A percentile compares a stretch with the other conserved stretches of the same genome.
These are phyloP conservation scores for Philopotamus ludificatus DNA, from an alignment of 1,140 invertebrate genomes.

Conservation along the genomic window DNA sequence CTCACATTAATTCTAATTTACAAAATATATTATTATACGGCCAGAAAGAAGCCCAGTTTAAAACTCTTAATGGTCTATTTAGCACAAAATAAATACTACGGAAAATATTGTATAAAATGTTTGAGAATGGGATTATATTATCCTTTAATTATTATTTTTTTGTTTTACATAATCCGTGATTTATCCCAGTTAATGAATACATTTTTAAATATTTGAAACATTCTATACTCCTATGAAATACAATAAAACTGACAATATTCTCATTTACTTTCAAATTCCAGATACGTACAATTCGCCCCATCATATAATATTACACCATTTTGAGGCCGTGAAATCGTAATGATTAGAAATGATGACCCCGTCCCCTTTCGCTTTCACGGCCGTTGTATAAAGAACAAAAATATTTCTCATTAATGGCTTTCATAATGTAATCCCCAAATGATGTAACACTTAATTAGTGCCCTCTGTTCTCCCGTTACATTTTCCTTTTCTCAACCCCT, in stretches of 20 bases:
- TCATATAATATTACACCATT: background rate
- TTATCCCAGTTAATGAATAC: too few species aligned
- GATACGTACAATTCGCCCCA: background rate
- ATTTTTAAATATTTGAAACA: too few species aligned
- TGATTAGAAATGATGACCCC: background rate
- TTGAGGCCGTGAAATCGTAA: background rate
- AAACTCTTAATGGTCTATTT: conserved; percentile 9
- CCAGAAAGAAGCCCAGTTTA: conserved; percentile 23
- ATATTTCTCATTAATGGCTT: conserved; percentile 16
- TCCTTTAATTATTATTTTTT: too few species aligned
- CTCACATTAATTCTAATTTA: conserved; percentile 39
- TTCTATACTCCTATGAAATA: too few species aligned
- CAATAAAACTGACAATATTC: too few species aligned
- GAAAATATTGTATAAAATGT: too few species aligned
- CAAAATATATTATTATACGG: conserved; percentile 35
- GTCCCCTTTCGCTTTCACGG: too few species aligned
- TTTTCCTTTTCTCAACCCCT: conserved; percentile 14
- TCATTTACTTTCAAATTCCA: too few species aligned
- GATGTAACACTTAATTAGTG: conserved; percentile 38
- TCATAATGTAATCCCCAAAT: conserved; percentile 31
- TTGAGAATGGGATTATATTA: too few species aligned
- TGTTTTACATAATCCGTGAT: too few species aligned
- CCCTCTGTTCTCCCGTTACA: conserved; percentile 3
- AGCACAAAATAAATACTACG: background rate
- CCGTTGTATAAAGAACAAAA: conserved; percentile 6